These are phyloP conservation scores for Tubulanus polymorphus DNA, from an alignment of 2,888 invertebrate species.

Conservation along the genomic window DNA sequence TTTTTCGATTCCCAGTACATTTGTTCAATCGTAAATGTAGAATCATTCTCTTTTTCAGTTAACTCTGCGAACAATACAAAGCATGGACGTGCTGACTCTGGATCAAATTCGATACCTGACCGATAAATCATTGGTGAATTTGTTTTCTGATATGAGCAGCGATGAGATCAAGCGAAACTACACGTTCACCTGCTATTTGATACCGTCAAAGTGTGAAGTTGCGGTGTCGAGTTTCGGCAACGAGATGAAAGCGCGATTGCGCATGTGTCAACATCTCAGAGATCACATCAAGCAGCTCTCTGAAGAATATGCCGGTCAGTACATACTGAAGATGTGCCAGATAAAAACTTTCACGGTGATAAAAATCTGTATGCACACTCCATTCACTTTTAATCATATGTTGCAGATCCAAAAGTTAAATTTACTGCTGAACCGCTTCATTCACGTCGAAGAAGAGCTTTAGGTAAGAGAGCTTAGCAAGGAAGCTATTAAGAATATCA, in stretches of 20 bases:
- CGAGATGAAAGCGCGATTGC: slow-evolving; percentile 57
- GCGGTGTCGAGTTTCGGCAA: slow-evolving; percentile 60
- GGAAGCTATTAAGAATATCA: no score
- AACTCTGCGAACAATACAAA: slow-evolving; percentile 26
- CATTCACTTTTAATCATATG: no score
- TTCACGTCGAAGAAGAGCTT: slow-evolving; percentile 37
- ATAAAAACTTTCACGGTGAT: background rate
- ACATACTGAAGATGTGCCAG: background rate
- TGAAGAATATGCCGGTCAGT: slow-evolving; percentile 36
- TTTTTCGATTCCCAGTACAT: no score
- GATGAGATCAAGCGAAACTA: slow-evolving; percentile 59
- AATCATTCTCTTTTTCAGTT: slow-evolving; percentile 19
- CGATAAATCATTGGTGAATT: slow-evolving; percentile 55
- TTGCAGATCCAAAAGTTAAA: slow-evolving; percentile 11
- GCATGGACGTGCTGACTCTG: slow-evolving; percentile 32
- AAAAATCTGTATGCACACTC: background rate
- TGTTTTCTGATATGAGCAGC: slow-evolving; percentile 57
- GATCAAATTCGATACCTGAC: slow-evolving; percentile 52
- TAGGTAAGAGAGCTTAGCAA: slow-evolving; percentile 24
- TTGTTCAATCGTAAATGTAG: no score
- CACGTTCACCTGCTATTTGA: slow-evolving; percentile 57
- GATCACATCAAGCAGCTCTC: slow-evolving; percentile 52
- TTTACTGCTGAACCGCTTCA: slow-evolving; percentile 48
- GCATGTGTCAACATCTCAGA: slow-evolving; percentile 57
- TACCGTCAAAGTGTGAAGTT: slow-evolving; percentile 55